phyloP scores from a whole-genome alignment of 2,888 invertebrate genomes.

The Acrobeloides nanus region DNA sequence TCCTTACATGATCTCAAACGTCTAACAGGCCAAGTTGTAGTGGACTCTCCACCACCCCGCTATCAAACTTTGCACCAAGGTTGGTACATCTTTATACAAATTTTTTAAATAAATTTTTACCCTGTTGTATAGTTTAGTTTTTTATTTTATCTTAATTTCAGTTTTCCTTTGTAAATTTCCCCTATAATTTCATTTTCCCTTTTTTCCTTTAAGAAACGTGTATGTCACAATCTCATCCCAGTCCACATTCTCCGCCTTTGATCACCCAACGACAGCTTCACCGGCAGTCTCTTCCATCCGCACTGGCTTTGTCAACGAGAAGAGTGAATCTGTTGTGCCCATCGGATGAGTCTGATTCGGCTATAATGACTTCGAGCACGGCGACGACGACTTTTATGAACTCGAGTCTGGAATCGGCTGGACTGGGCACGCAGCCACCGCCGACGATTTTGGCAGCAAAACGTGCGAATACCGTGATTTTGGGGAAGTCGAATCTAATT shows the following conservation, averaged over 20 bases:
- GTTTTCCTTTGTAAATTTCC: neutral
- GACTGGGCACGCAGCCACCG: too few species aligned
- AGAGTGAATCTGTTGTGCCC: too few species aligned
- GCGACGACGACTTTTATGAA: too few species aligned
- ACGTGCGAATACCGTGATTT: slow-evolving; percentile 15
- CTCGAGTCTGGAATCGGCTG: too few species aligned
- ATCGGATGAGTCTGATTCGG: too few species aligned
- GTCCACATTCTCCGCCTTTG: slow-evolving; percentile 4
- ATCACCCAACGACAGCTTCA: slow-evolving; percentile 14
- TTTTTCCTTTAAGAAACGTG: slow-evolving; percentile 1
- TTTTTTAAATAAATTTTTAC: neutral
- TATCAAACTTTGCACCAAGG: slow-evolving; percentile 47
- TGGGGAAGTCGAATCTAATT: too few species aligned
- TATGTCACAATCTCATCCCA: slow-evolving; percentile 4
- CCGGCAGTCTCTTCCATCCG: slow-evolving; percentile 28
- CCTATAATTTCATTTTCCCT: slow-evolving; percentile 5
- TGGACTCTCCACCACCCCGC: slow-evolving; percentile 44
- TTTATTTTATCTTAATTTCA: neutral
- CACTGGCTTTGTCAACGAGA: slow-evolving; percentile 10
- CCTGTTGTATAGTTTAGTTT: neutral
- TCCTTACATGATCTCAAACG: slow-evolving; percentile 25
- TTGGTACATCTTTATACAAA: slow-evolving; percentile 12
- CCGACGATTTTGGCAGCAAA: too few species aligned
- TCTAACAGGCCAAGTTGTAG: slow-evolving; percentile 24
- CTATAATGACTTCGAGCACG: slow-evolving; percentile 15